These are phyloP conservation scores for Zosterops pallidus DNA, from an alignment of 2,113 vertebrate genomes.

Conservation along the genomic window DNA sequence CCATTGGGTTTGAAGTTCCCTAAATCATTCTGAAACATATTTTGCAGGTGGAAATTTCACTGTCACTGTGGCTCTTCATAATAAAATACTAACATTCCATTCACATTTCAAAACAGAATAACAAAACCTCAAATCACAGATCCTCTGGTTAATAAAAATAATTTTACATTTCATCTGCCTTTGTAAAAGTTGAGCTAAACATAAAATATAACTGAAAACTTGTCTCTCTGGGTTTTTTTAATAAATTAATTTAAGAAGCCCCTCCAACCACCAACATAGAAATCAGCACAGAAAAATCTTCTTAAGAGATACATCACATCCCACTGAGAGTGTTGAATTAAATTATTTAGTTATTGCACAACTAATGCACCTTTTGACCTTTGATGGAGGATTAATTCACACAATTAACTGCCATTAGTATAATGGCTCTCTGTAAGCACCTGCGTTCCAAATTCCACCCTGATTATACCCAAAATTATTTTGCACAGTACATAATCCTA, in stretches of 20 bases:
- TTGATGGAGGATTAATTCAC: neutral
- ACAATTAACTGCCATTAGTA: neutral
- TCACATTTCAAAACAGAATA: neutral
- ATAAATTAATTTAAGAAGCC: rapidly evolving
- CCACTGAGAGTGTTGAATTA: neutral
- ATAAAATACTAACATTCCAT: neutral
- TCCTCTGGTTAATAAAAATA: neutral
- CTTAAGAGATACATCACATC: neutral
- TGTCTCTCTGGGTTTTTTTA: neutral
- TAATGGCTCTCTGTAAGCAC: neutral
- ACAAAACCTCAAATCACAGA: neutral
- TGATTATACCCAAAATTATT: constrained; percentile 9
- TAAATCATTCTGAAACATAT: neutral
- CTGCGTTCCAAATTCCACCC: neutral
- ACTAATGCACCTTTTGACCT: neutral
- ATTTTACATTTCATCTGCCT: neutral
- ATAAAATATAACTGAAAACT: neutral
- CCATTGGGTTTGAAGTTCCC: neutral
- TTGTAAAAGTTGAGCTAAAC: neutral
- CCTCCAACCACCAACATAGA: neutral
- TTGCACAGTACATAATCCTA: constrained; percentile 1
- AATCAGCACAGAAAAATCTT: neutral
- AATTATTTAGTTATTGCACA: neutral
- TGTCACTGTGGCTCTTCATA: neutral
- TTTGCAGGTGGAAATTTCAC: neutral